Evolutionary conservation across 2,888 invertebrate genomes (phyloP).

Genomic region (Argyresthia goedartella): DNA sequence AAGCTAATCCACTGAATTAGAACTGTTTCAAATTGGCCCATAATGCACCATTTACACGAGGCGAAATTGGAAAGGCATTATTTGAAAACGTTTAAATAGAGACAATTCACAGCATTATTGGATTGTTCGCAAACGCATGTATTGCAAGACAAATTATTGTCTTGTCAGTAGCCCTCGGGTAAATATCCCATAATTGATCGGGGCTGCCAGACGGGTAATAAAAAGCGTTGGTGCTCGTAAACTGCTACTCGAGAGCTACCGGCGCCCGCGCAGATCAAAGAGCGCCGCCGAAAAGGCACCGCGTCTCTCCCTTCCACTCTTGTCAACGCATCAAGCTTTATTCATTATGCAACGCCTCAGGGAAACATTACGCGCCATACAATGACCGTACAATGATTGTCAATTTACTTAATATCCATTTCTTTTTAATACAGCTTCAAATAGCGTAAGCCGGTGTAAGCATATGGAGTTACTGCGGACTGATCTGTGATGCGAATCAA

Average conservation of each 20-base stretch:
- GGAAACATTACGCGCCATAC: constrained; percentile 44
- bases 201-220: constrained; percentile 48
- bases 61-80: neutral
- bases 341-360: constrained; percentile 38
- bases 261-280: constrained; percentile 62
- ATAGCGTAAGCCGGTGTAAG: too few relatives aligned
- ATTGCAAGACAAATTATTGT: too few relatives aligned
- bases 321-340: constrained; percentile 57
- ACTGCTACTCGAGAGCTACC: constrained; percentile 56
- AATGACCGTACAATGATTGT: constrained; percentile 42
- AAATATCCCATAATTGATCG: constrained; percentile 32
- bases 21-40: too few relatives aligned
- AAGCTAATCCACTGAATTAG: too few relatives aligned
- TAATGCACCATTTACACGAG: neutral
- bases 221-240: constrained; percentile 56
- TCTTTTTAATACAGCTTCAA: constrained; percentile 35
- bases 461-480: too few relatives aligned
- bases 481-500: too few relatives aligned
- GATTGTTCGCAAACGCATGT: too few relatives aligned
- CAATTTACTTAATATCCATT: constrained; percentile 47
- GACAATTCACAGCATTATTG: too few relatives aligned
- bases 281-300: constrained; percentile 47
- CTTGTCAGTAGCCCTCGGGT: neutral
- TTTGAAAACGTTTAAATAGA: too few relatives aligned
- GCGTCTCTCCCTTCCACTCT: constrained; percentile 24